Evolutionary conservation across 2,888 invertebrate genomes (phyloP).

Genomic region (Dynastes maya): DNA sequence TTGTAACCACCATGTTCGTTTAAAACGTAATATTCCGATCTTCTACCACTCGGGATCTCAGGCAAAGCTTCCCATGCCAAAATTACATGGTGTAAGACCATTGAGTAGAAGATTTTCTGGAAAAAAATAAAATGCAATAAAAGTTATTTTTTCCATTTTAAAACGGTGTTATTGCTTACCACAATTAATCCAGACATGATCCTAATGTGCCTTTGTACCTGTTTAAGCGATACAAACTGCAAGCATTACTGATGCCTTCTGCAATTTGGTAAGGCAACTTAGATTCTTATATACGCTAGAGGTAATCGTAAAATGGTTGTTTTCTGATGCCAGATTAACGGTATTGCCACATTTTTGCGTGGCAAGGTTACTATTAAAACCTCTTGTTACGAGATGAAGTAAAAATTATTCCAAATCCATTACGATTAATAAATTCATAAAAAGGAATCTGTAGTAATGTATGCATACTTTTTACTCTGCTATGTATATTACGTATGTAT

Average conservation of each 20-base stretch:
- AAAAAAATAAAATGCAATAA: background rate
- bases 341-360: background rate
- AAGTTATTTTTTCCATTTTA: too few relatives aligned
- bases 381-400: too few relatives aligned
- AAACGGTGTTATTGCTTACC: background rate
- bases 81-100: background rate
- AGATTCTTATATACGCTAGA: background rate
- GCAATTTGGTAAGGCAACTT: background rate
- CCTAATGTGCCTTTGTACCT: conserved; percentile 1
- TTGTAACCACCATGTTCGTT: conserved; percentile 67
- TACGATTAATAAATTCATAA: too few relatives aligned
- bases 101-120: background rate
- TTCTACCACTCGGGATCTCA: conserved; percentile 62
- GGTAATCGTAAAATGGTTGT: too few relatives aligned
- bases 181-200: background rate
- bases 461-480: too few relatives aligned
- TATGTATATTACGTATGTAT: too few relatives aligned
- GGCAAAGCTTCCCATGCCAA: conserved; percentile 61
- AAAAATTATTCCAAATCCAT: too few relatives aligned
- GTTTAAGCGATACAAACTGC: background rate
- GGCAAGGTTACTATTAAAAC: background rate
- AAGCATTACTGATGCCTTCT: background rate
- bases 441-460: too few relatives aligned
- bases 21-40: conserved; percentile 66
- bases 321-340: background rate